Base-by-base conservation (phyloP, 2,888 invertebrate species). In the Cryptophagus acutangulus region DNA sequence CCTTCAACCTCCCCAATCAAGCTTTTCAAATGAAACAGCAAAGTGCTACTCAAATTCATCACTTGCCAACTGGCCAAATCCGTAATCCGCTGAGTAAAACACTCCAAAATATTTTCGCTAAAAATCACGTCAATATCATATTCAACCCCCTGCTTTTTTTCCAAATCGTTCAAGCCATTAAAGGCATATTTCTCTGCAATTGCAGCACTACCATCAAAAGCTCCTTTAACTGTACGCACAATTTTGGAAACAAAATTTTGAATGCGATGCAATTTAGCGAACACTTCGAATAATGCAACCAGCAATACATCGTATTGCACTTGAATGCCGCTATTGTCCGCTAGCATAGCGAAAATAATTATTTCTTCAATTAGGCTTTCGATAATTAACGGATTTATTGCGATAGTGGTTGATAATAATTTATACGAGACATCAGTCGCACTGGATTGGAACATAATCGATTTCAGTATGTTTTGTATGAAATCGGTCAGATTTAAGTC, bases 181-280 rank as follows among this genome's bases (percentile, higher is more conserved):
- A 54, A 56, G 20, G 17, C 17, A 46, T 55, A 55, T n/a, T 37
- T 15, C 10, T 46, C 37, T 37, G 49, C 28, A 29, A 29, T 34
- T 14, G 28, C 34, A 5, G 24, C 33, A 13, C 28, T 13, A 18
- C 44, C 45, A 29, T 46, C 43, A n/a, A 61, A 34, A 12, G 45
- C 38, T n/a, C 33, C 31, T 47, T 60, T 60, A n/a, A 65, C 39
- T 13, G 54, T 48, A 5, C 48, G 53, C 26, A 66, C 54, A 45
- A 67, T 50, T 54, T 61, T 65, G 2, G 63, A 54, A 42, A 67
- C 46, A 34, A 70, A 61, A 55, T 60, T 65, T 46, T 64, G 63
- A 25, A 63, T 43, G 38, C 69, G 50, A 38, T 64, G 65, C 31
- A 70, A 52, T 49, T 66, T 69, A 3, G 54, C 50, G 49, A 63